Conservation (phyloP, 1,140 invertebrate species). For the Drosophila hydei region DNA sequence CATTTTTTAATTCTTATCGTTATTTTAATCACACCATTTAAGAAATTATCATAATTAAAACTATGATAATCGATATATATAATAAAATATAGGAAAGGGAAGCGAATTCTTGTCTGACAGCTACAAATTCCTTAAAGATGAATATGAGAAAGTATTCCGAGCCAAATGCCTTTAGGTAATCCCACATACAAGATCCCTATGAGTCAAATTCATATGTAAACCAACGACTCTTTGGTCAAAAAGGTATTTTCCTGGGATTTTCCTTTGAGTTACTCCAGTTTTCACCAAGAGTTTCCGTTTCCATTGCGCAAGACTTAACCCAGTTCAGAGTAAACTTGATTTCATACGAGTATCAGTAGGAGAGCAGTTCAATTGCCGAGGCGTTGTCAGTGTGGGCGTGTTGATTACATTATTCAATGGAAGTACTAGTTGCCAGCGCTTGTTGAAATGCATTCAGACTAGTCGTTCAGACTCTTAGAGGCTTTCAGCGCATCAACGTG, state of each 20-base stretch:
- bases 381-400: slow-evolving; percentile 44
- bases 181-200: too few relatives aligned
- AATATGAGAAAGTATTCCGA: too few relatives aligned
- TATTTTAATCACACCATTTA: slow-evolving; percentile 13
- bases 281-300: slow-evolving; percentile 68
- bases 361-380: slow-evolving; percentile 36
- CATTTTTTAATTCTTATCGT: slow-evolving; percentile 19
- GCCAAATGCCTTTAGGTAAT: too few relatives aligned
- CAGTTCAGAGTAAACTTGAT: slow-evolving; percentile 46
- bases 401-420: slow-evolving; percentile 47
- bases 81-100: neutral
- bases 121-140: too few relatives aligned
- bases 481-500: slow-evolving; percentile 45
- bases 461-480: slow-evolving; percentile 8
- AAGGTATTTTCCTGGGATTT: too few relatives aligned
- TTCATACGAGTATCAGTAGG: slow-evolving; percentile 8
- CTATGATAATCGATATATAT: slow-evolving; percentile 15
- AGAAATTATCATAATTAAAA: slow-evolving; percentile 9
- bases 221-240: too few relatives aligned
- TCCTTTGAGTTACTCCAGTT: slow-evolving; percentile 35
- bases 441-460: slow-evolving; percentile 55
- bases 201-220: too few relatives aligned
- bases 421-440: slow-evolving; percentile 32
- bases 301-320: slow-evolving; percentile 67
- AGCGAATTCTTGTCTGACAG: too few relatives aligned